Evolutionary conservation across 1,140 invertebrate genomes (phyloP), one percentile per base, ranked within the genome.

Genomic region (Drosophila santomea): DNA sequence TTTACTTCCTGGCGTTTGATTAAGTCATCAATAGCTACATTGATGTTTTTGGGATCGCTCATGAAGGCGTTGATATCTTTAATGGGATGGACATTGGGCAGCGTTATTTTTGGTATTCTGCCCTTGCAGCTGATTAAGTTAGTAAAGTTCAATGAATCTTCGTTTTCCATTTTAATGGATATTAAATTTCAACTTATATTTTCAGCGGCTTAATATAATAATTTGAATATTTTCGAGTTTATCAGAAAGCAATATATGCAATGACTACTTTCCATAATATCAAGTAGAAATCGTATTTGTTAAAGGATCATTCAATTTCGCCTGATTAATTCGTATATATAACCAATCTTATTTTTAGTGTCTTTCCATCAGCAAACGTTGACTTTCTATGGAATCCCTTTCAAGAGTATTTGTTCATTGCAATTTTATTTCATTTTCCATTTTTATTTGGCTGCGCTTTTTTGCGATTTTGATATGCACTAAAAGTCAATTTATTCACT

Each of bases 401-500:
- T 67, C 25, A 44, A 20, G 15, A 39, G 57, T 56, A 69, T 71
- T 71, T 69, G 64, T 32, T 58, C 44, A 58, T 10, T 36, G 44
- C 52, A 71, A 69, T 69, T 71, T 43, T 47, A 17, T 7, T 51
- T 43, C 54, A 14, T 62, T 59, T 62, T 20, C 2, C 20, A 20
- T 20, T 20, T 20, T 47, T 25, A 54, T 71, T 57, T 57, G 25
- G 63, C 3, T 47, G 51, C 44, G 35, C 67, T 56, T 71, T 71
- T 71, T 66, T 47, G 48, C 62, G 43, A 54, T 56, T 77, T 77
- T 55, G 35, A 77, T 58, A 68, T 88, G 74, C 74, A 72, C 74
- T 75, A 79, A 85, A 88, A 86, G 78, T 83, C 83, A 82, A 76
- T 88, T 88, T 82, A 88, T 86, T 76, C 82, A 86, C 78, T 86